Evolutionary conservation across 2,888 invertebrate genomes (phyloP), one percentile per base, ranked within the genome.

Genomic region (Agrotis clavis): DNA sequence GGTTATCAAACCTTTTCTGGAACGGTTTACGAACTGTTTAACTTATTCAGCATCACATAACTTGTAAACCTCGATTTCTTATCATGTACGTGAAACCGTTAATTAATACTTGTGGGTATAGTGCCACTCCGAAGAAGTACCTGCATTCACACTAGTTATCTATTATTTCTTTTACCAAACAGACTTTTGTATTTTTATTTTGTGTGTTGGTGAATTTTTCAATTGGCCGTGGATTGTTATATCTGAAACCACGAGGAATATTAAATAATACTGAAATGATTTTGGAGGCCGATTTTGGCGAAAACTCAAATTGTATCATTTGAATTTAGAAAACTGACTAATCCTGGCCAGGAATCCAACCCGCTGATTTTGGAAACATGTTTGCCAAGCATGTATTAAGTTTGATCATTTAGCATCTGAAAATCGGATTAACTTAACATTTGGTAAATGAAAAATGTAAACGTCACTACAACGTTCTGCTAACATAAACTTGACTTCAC

Each of bases 1-100:
- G 78, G 79, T 50, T 78, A 74, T 61, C 60, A 30, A 1, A 19
- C 19, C 1, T 16, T 41, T 47, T 56, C 60, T 78, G 19, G 54
- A 45, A 47, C 41, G 5, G 14, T 54, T 25, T 9, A 11, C 0
- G 2, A 3, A 48, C 18, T 13, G 13, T 19, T 75, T 47, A 7
- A 30, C 2, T 45, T 19, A 30, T 13, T 41, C 30, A 6, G 9
- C 41, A 30, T 47, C 13, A 57, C 14, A 53, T 25, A 65, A 5
- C 9, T 5, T 19, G 18, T 57, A 14, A 54, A 74, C 18, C 13
- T 70, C 35, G 48, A 14, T 19, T 30, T 25, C 5, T 45, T 48
- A 41, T 13, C n/a, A 5, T 7, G n/a, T n/a, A 7, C n/a, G 16
- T 3, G 1, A 35, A n/a, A 69, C 16, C 0, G 9, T 50, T 25